Base-by-base conservation (phyloP, 2,113 vertebrate species). In the Peromyscus maniculatus region DNA sequence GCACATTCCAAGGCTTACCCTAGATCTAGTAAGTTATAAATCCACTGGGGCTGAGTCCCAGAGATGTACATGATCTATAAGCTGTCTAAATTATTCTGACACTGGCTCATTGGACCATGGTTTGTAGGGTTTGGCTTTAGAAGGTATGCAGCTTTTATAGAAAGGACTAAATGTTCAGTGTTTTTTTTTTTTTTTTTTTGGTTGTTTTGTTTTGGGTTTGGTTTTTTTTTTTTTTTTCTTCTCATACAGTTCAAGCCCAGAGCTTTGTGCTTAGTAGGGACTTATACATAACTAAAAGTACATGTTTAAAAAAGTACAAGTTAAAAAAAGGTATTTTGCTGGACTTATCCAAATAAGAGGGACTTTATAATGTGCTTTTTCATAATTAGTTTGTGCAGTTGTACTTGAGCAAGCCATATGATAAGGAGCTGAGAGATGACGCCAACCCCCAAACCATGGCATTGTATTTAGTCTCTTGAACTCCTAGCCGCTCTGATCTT, bases 281-380 rank as follows among this genome's bases (percentile, higher is more conserved):
- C 69, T 93, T 86, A 46, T 5, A 91, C 17, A 26, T 79, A 83
- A 49, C 39, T 93, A 77, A 92, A 94, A 46, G 77, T 19, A 33
- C 17, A 26, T 74, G 43, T 66, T 66, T 10, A 26, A 9, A 66
- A 66, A 66, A 57, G 46, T 49, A 49, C 46, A 49, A 49, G 46
- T 64, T 3, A 75, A 19, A 43, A 93, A 49, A 66, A 72, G 24
- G 4, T 36, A 84, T 78, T 87, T 94, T 91, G 15, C 46, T 74
- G 39, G 15, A 66, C 62, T 92, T 86, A 46, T 43, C 64, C 84
- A 95, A 90, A 94, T 93, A 52, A 95, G 91, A 84, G 79, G 83
- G 36, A 83, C 7, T 33, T 75, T 93, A 6, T 49, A 64, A 36
- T 62, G 16, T 88, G 33, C 93, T 93, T 43, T 92, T 97, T 92